Base-by-base conservation (phyloP, 2,888 invertebrate species). In the Netelia virgata region DNA sequence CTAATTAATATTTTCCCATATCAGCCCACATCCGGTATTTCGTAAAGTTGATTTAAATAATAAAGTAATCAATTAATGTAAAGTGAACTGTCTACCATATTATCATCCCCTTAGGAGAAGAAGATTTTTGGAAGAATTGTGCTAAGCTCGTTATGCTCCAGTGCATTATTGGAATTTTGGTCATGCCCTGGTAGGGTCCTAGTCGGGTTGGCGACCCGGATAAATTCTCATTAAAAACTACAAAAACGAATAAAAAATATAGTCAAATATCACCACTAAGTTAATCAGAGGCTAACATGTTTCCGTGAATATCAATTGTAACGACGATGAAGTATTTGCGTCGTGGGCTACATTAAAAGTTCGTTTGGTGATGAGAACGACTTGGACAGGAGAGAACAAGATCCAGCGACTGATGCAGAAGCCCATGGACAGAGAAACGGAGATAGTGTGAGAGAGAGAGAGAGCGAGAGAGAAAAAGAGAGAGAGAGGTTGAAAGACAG, bases 301-400 rank as follows among this genome's bases (percentile, higher is more conserved):
- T 14, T 16, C 5, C 66, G 16, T 66, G 41, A 66, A 43, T 43
- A 68, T 55, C 41, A 57, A 73, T 55, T 53, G 77, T 28, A 50
- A 57, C 36, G 59, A 63, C 55, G 63, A n/a, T 43, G 18, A 41
- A 2, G 20, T 66, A 66, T 43, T 66, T 66, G 23, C 28, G 9
- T n/a, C 16, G n/a, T 66, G 43, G 43, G 10, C 18, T 14, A 66
- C 36, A 66, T 55, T 18, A 50, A 84, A 66, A 86, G 79, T 86
- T 84, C 64, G 66, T 80, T 82, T 50, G 16, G 41, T 69, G 53
- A 16, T 47, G 68, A 74, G 82, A 80, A 84, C 57, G 83, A 73
- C 70, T 23, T 57, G 55, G 64, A 84, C 78, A 50, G 76, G 76
- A 55, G 78, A 79, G 74, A 83, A 47, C 47, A 14, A 47, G 14